Conservation (phyloP, 2,797 vertebrate genomes). For the Pelodytes ibericus region DNA sequence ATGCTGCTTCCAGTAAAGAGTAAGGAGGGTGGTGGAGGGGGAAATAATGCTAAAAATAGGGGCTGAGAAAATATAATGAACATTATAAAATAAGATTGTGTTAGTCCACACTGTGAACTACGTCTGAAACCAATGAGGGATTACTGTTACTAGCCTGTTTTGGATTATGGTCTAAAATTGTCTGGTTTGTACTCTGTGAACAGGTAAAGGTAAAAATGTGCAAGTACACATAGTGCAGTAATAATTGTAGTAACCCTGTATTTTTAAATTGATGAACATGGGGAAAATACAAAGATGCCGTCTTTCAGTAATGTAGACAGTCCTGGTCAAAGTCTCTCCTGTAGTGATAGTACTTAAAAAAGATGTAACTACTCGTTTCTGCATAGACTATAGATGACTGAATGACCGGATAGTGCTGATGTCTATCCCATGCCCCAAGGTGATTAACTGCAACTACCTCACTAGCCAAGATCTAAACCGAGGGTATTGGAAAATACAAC, state of each 20-base stretch:
- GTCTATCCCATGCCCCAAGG: too few relatives aligned
- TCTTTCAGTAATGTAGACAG: too few relatives aligned
- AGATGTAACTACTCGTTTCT: too few relatives aligned
- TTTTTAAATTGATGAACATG: too few relatives aligned
- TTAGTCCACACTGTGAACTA: slow-evolving; percentile 43
- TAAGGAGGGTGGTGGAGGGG: slow-evolving; percentile 58
- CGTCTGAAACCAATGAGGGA: slow-evolving; percentile 24
- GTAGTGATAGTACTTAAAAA: too few relatives aligned
- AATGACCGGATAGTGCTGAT: too few relatives aligned
- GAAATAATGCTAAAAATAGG: slow-evolving; percentile 71
- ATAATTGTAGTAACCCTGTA: background rate
- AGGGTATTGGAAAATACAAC: too few relatives aligned
- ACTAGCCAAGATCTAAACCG: too few relatives aligned
- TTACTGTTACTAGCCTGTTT: slow-evolving; percentile 6
- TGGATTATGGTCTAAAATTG: slow-evolving; percentile 9
- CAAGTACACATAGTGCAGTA: background rate
- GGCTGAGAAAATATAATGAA: slow-evolving; percentile 71
- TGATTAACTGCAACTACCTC: too few relatives aligned
- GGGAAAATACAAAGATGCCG: too few relatives aligned
- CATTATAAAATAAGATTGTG: slow-evolving; percentile 59
- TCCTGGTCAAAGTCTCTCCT: too few relatives aligned
- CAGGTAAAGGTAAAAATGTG: slow-evolving; percentile 22
- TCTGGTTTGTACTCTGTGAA: slow-evolving; percentile 16
- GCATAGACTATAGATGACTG: too few relatives aligned
- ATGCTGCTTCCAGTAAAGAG: slow-evolving; percentile 62